Evolutionary conservation across 2,113 vertebrate species (phyloP).

Genomic region (Hippocampus comes): DNA sequence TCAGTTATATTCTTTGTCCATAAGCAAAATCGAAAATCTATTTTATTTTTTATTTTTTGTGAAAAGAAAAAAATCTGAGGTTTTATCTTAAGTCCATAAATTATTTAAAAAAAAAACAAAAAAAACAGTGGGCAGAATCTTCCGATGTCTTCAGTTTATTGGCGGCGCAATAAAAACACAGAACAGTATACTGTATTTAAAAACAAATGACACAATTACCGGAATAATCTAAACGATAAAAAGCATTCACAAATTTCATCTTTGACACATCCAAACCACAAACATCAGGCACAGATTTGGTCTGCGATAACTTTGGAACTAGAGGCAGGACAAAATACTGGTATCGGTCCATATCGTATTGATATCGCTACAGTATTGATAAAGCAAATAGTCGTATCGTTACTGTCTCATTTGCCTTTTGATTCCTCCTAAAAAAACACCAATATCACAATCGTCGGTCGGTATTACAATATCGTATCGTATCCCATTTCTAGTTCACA

Average conservation of each 20-base stretch:
- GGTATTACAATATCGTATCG: background rate
- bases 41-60: no score
- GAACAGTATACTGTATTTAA: constrained; percentile 3
- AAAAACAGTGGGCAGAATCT: background rate
- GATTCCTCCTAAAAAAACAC: background rate
- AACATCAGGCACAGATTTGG: constrained; percentile 51
- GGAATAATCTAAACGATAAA: constrained; percentile 44
- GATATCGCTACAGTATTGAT: background rate
- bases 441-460: background rate
- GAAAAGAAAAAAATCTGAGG: no score
- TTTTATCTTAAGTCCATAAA: no score
- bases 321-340: background rate
- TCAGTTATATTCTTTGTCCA: no score
- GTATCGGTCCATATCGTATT: background rate
- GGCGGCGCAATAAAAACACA: constrained; percentile 27
- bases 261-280: constrained; percentile 34
- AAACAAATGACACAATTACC: constrained; percentile 62
- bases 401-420: background rate
- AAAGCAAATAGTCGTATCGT: background rate
- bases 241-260: constrained; percentile 15
- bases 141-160: background rate
- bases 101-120: background rate
- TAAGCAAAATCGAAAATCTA: no score
- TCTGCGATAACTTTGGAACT: constrained; percentile 8
- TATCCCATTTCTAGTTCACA: background rate